Conservation (phyloP, 2,888 invertebrate species). For the Allolobophora icterica region DNA sequence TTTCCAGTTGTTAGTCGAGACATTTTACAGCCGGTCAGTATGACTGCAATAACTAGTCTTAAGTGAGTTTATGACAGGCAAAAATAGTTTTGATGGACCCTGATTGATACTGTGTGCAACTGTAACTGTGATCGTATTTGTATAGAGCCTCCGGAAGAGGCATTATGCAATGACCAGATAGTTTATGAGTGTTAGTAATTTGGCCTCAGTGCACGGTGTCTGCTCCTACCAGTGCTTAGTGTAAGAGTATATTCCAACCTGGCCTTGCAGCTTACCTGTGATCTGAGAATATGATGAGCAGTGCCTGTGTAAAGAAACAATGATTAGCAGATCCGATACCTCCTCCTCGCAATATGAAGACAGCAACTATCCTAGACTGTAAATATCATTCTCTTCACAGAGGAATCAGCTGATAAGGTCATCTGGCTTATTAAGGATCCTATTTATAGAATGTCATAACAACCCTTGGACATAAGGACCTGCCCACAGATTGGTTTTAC, state of each 20-base stretch:
- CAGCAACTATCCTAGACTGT: neutral
- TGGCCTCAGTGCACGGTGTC: neutral
- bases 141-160: neutral
- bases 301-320: neutral
- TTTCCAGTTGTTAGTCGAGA: too few relatives aligned
- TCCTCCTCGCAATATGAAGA: too few relatives aligned
- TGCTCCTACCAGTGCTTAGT: neutral
- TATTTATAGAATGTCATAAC: neutral
- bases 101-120: too few relatives aligned
- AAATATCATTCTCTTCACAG: neutral
- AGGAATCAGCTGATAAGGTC: neutral
- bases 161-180: neutral
- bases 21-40: neutral
- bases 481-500: neutral
- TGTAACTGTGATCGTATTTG: neutral
- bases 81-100: neutral
- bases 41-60: neutral
- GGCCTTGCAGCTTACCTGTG: neutral
- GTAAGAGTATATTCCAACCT: neutral
- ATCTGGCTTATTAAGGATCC: neutral
- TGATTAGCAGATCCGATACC: neutral
- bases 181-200: neutral
- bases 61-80: neutral
- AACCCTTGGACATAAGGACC: neutral
- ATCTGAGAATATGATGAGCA: neutral